Conservation (phyloP, 1,140 invertebrate genomes). For the Trichonephila clavata region DNA sequence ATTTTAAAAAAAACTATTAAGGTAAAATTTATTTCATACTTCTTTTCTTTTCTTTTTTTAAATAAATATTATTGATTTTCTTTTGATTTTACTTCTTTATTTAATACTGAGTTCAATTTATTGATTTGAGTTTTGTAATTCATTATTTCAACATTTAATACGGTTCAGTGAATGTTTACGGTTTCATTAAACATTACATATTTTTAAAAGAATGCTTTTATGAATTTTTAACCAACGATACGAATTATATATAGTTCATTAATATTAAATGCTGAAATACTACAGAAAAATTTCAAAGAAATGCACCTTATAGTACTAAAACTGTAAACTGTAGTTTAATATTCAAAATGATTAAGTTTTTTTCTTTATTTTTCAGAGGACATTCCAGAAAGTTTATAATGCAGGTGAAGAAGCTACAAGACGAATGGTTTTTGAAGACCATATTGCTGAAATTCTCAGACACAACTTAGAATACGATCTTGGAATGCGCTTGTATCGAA, state of each 20-base stretch:
- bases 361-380: background rate
- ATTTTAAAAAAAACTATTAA: too few relatives aligned
- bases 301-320: background rate
- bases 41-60: too few relatives aligned
- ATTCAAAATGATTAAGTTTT: background rate
- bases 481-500: conserved; percentile 85
- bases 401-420: conserved; percentile 36
- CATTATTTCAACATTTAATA: background rate
- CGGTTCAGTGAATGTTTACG: background rate
- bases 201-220: too few relatives aligned
- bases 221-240: too few relatives aligned
- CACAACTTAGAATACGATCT: conserved; percentile 87
- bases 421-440: conserved; percentile 88
- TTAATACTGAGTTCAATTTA: too few relatives aligned
- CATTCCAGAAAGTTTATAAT: conserved; percentile 46
- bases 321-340: background rate
- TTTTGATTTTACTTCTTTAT: too few relatives aligned
- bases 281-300: background rate
- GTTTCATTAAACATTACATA: too few relatives aligned
- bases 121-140: too few relatives aligned
- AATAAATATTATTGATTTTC: too few relatives aligned
- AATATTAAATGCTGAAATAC: too few relatives aligned
- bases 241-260: too few relatives aligned
- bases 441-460: conserved; percentile 89
- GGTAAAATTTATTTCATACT: too few relatives aligned